Percentiles rank a stretch among this genome's conserved stretches.
Evolutionary conservation across 1,140 invertebrate species (phyloP).

Genomic region (Pogonomyrmex californicus): DNA sequence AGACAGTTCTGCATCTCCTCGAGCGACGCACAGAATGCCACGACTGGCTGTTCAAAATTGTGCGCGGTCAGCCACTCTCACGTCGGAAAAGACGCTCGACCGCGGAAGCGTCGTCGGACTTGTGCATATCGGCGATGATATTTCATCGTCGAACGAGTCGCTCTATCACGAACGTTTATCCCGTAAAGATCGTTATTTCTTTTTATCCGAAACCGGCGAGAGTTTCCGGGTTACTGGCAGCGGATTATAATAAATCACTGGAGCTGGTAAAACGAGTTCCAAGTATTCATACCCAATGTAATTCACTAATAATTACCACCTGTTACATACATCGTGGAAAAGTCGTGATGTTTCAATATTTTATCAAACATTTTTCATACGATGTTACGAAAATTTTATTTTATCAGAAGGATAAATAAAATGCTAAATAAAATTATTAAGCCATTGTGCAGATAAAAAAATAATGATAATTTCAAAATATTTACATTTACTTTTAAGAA

Average conservation of each 20-base stretch:
- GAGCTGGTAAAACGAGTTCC: slow-evolving; percentile 45
- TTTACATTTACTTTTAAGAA: neutral
- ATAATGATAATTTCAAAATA: neutral
- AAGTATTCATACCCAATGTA: neutral
- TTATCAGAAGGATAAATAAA: neutral
- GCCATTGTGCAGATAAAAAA: neutral
- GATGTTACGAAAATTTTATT: neutral
- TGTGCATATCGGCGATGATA: slow-evolving; percentile 2
- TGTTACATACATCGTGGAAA: slow-evolving; percentile 28
- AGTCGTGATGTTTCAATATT: slow-evolving; percentile 2
- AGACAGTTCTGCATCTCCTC: slow-evolving; percentile 13
- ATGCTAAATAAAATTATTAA: neutral
- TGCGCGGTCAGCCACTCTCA: neutral
- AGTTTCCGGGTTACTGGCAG: neutral
- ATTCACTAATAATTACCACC: slow-evolving; percentile 48
- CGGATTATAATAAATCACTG: slow-evolving; percentile 42
- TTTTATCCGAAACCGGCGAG: slow-evolving; percentile 40
- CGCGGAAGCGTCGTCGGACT: slow-evolving; percentile 25
- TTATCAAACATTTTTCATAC: neutral
- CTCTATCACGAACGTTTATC: neutral
- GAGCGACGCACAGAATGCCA: neutral
- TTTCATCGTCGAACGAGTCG: slow-evolving; percentile 30
- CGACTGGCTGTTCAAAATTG: slow-evolving; percentile 19
- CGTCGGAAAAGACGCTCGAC: neutral
- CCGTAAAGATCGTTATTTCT: neutral